phyloP scores from a whole-genome alignment of 2,888 invertebrate species.

The Clostera curtula region DNA sequence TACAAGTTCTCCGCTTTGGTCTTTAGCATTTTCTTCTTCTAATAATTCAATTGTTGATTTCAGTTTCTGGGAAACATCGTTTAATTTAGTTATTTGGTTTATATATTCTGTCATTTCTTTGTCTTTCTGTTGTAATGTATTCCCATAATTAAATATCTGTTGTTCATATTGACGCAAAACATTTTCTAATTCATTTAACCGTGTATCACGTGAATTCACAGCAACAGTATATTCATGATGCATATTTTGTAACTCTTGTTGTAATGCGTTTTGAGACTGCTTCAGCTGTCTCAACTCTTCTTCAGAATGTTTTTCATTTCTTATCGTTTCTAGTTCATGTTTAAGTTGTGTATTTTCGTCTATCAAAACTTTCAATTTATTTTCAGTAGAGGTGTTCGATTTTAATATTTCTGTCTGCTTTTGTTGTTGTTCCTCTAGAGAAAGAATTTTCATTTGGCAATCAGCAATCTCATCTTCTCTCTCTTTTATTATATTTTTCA shows the following conservation, averaged over 20 bases:
- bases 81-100: conserved; percentile 71
- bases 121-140: conserved; percentile 59
- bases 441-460: conserved; percentile 69
- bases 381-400: conserved; percentile 46
- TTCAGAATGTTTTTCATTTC: conserved; percentile 39
- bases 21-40: conserved; percentile 65
- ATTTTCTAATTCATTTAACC: conserved; percentile 66
- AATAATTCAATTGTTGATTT: conserved; percentile 65
- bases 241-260: conserved; percentile 48
- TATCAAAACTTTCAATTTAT: conserved; percentile 51
- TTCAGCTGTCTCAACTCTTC: conserved; percentile 36
- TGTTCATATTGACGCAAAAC: conserved; percentile 66
- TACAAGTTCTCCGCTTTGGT: conserved; percentile 66
- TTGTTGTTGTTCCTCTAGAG: conserved; percentile 63
- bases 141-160: conserved; percentile 58
- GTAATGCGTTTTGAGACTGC: conserved; percentile 40
- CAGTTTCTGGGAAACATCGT: conserved; percentile 65
- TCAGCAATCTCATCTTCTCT: conserved; percentile 69
- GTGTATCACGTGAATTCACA: conserved; percentile 53
- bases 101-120: conserved; percentile 65
- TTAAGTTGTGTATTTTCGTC: conserved; percentile 58
- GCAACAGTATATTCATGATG: conserved; percentile 50
- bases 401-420: conserved; percentile 54
- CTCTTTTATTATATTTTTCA: conserved; percentile 67
- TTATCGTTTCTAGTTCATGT: conserved; percentile 44